These are phyloP conservation scores for Drosophila sordidula DNA, from an alignment of 2,888 invertebrate genomes.

Conservation along the genomic window DNA sequence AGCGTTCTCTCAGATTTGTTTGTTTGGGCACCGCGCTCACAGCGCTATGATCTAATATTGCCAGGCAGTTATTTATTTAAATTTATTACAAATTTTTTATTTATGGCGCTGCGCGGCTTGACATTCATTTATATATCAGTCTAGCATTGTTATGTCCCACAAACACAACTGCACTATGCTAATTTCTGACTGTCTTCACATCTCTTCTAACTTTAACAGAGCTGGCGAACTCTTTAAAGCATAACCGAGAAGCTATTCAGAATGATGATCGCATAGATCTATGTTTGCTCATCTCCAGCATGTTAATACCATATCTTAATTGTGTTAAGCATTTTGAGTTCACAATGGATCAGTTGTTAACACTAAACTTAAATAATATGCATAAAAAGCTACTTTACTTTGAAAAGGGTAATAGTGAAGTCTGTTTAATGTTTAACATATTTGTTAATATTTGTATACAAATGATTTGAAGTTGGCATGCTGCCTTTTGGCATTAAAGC, in stretches of 20 bases:
- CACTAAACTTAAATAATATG: conserved; percentile 14
- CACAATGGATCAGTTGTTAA: conserved; percentile 25
- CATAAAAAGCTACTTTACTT: background rate
- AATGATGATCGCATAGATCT: conserved; percentile 48
- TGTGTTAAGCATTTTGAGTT: conserved; percentile 29
- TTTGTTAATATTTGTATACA: background rate
- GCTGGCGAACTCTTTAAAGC: conserved; percentile 8
- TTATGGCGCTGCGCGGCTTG: conserved; percentile 68
- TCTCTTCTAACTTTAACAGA: conserved; percentile 31
- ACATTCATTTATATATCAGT: conserved; percentile 77
- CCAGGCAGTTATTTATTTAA: conserved; percentile 79
- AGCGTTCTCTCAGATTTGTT: conserved; percentile 43
- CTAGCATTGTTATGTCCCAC: conserved; percentile 57
- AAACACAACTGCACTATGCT: conserved; percentile 32
- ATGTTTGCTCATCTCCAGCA: conserved; percentile 18
- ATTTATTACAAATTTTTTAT: conserved; percentile 80
- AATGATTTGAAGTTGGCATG: background rate
- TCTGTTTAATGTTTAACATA: background rate
- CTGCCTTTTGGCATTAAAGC: too few relatives aligned
- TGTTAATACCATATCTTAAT: conserved; percentile 45
- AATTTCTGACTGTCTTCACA: conserved; percentile 41
- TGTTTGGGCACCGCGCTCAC: conserved; percentile 7
- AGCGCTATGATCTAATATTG: conserved; percentile 73
- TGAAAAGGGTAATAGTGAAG: background rate
- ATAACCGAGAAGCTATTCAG: conserved; percentile 25